Base-by-base conservation (phyloP, 35 echinoderm and acorn worm genomes). In the Eucidaris tribuloides region DNA sequence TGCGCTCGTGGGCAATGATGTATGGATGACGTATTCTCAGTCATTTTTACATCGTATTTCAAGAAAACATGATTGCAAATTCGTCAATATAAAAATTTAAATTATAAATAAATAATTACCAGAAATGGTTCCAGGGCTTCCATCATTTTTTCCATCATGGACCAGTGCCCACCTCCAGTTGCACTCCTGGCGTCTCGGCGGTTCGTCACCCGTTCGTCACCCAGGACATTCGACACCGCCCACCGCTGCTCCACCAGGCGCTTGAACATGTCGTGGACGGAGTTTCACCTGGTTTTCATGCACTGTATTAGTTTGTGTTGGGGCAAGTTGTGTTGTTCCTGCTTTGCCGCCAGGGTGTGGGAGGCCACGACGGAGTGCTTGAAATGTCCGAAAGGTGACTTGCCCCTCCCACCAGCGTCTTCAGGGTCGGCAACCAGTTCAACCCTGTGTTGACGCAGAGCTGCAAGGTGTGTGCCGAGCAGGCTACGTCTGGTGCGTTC, bases 381-480 rank as follows among this genome's bases (percentile, higher is more conserved):
- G 24, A 86, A 86, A 76, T 86, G 70, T 7, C 42, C 42, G 27
- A 82, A 54, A 68, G 30, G 7, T 31, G 63, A 9, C 7, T 14
- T 7, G 27, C 63, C 31, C 63, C 63, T 68, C 15, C 63, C 11
- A 9, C 11, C 27, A 68, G 31, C 63, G 13, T 28, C 27, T 18
- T 31, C n/a, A n/a, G n/a, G n/a, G n/a, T n/a, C n/a, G n/a, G n/a
- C n/a, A n/a, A n/a, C n/a, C n/a, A n/a, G n/a, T n/a, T n/a, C n/a
- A n/a, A n/a, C n/a, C n/a, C n/a, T n/a, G n/a, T n/a, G n/a, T n/a
- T n/a, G n/a, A n/a, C n/a, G n/a, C n/a, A n/a, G n/a, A 89, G 65
- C 49, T 83, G 87, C 9, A 89, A 66, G 45, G 79, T 89, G 71
- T 83, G 80, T 19, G 78, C 79, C 5, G 87, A 27, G 31, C 87